These are phyloP conservation scores for Chaetops frenatus DNA, from an alignment of 2,113 vertebrate species.

Conservation along the genomic window DNA sequence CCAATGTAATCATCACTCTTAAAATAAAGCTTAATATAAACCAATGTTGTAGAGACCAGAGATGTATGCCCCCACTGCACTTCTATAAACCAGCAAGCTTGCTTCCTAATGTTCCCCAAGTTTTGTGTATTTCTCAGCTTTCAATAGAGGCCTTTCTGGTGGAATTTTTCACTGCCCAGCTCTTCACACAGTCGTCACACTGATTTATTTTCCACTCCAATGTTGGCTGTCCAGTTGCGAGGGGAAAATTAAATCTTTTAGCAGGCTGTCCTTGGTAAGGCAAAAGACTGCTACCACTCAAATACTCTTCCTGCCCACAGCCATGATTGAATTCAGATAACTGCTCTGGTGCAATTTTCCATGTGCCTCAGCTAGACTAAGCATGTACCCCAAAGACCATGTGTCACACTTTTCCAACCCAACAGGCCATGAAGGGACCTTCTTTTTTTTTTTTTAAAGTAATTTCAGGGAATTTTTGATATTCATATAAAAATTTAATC, in stretches of 20 bases:
- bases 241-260: slow-evolving; percentile 15
- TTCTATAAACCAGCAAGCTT: slow-evolving; percentile 22
- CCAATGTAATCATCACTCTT: slow-evolving; percentile 38
- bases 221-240: background rate
- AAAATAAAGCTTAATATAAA: slow-evolving; percentile 46
- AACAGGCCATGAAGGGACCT: background rate
- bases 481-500: background rate
- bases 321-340: background rate
- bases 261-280: background rate
- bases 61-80: background rate
- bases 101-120: background rate
- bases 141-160: slow-evolving; percentile 27
- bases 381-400: background rate
- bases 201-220: slow-evolving; percentile 43
- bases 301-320: background rate
- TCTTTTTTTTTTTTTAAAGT: background rate
- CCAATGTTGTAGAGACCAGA: background rate
- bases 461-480: background rate
- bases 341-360: background rate
- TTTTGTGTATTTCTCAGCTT: slow-evolving; percentile 16
- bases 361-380: background rate
- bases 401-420: background rate
- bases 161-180: background rate
- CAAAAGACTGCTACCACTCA: background rate
- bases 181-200: background rate